These are phyloP conservation scores for Craterocephalus amniculus DNA, from an alignment of 2,797 vertebrate species.

Conservation along the genomic window DNA sequence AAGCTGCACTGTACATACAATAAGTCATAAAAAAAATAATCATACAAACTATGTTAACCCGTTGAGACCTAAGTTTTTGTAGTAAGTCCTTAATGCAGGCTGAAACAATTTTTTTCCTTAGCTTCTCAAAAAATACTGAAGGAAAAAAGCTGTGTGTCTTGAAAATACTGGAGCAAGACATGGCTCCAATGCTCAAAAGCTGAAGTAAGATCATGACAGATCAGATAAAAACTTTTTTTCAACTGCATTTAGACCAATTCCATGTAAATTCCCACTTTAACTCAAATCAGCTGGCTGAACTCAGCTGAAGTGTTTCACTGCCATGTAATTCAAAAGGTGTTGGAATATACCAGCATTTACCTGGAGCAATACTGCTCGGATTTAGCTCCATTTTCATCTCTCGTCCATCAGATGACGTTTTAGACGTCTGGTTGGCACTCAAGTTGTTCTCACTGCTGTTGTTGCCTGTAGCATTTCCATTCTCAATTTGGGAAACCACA, in stretches of 20 bases:
- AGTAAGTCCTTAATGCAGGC: no score
- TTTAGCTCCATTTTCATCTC: constrained; percentile 81
- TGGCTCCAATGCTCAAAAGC: no score
- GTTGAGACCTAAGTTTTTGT: not conserved
- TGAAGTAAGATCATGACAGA: not conserved
- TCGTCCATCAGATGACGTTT: constrained; percentile 80
- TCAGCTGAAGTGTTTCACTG: constrained; percentile 7
- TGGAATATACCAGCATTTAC: constrained; percentile 72
- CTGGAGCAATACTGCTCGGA: constrained; percentile 91
- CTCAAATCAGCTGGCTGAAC: constrained; percentile 4
- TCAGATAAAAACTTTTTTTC: not conserved
- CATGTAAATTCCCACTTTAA: not conserved
- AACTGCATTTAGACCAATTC: not conserved
- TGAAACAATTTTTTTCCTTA: not conserved
- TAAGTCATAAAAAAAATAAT: not conserved
- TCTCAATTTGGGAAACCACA: constrained; percentile 63
- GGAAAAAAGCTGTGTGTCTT: not conserved
- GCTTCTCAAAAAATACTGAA: not conserved
- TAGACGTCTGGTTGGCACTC: constrained; percentile 72
- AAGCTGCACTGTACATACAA: not conserved
- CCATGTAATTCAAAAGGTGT: constrained; percentile 10
- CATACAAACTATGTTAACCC: not conserved
- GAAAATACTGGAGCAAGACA: not conserved
- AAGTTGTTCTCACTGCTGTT: constrained; percentile 62
- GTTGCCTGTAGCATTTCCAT: constrained; percentile 68